Conservation (phyloP, 2,113 vertebrate genomes). For the Tetrax tetrax region DNA sequence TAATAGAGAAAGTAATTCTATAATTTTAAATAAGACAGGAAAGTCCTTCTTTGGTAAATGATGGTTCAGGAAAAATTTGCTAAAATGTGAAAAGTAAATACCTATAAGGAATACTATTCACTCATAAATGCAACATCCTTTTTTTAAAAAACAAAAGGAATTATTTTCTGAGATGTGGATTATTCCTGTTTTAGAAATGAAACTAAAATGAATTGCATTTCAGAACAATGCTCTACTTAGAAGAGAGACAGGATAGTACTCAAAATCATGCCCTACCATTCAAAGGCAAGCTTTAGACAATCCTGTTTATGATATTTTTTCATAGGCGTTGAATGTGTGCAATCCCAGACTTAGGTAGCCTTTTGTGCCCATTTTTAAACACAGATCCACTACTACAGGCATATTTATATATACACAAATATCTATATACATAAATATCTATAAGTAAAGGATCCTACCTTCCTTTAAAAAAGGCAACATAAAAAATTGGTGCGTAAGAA, state of each 20-base stretch:
- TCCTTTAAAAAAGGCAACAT: constrained; percentile 99
- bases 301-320: background rate
- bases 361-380: background rate
- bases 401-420: background rate
- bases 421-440: background rate
- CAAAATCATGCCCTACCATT: background rate
- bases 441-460: constrained; percentile 77
- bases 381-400: background rate
- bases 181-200: background rate
- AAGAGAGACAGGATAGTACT: background rate
- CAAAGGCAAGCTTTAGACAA: background rate
- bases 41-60: background rate
- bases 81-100: background rate
- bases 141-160: background rate
- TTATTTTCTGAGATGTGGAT: background rate
- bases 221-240: background rate
- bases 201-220: background rate
- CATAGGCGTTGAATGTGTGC: background rate
- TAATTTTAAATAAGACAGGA: background rate
- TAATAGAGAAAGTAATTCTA: background rate
- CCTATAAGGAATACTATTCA: background rate
- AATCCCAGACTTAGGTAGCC: background rate
- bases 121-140: background rate
- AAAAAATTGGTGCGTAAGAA: constrained; percentile 96
- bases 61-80: background rate